Conservation (phyloP, 2,888 invertebrate species). For the Sesia bembeciformis region DNA sequence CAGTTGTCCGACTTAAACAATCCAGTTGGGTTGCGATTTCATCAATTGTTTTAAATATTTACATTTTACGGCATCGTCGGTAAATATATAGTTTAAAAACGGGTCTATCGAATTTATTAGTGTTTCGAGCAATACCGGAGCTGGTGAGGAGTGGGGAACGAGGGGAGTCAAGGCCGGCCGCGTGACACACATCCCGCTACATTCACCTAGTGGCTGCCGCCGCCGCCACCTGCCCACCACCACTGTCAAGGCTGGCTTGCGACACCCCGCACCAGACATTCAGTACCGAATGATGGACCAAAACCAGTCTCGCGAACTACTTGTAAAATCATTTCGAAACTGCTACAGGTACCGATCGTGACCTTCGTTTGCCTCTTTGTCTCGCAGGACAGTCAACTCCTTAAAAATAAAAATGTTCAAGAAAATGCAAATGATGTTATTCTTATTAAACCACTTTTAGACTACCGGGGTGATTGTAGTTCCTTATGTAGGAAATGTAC, state of each 20-base stretch:
- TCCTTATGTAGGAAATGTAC: too few species aligned
- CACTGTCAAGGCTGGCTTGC: slow-evolving; percentile 69
- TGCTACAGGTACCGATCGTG: background rate
- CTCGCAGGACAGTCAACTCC: background rate
- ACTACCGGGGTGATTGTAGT: slow-evolving; percentile 27
- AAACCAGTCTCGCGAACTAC: background rate
- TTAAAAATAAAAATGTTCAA: background rate
- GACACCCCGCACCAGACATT: slow-evolving; percentile 23
- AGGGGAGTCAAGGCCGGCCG: slow-evolving; percentile 64
- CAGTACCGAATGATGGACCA: slow-evolving; percentile 3
- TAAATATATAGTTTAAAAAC: background rate
- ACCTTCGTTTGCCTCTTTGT: background rate
- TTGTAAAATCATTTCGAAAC: background rate
- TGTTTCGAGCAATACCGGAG: slow-evolving; percentile 9
- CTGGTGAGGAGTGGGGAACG: slow-evolving; percentile 37
- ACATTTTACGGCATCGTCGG: background rate
- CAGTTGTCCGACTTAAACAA: background rate
- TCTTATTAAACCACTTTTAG: background rate
- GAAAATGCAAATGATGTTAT: too few species aligned
- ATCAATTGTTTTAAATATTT: background rate
- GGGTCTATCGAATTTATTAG: background rate
- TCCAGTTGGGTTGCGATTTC: background rate
- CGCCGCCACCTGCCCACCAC: slow-evolving; percentile 41
- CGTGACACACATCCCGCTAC: slow-evolving; percentile 61
- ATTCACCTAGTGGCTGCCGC: slow-evolving; percentile 63